phyloP scores from a whole-genome alignment of 2,113 vertebrate genomes.

The Perccottus glenii region DNA sequence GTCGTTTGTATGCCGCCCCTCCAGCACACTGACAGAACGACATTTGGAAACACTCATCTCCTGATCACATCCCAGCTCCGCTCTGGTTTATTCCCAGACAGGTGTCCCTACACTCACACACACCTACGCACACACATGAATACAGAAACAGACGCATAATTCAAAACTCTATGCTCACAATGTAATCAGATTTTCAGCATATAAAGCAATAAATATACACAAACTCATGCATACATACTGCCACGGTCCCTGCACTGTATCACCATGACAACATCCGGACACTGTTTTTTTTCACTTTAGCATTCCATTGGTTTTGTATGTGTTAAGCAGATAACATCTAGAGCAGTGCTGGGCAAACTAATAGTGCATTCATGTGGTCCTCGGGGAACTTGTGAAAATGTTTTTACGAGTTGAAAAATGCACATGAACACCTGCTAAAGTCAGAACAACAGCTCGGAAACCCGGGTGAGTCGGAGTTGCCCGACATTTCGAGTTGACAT shows the following conservation, averaged over 20 bases:
- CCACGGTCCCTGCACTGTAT: background rate
- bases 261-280: too few species aligned
- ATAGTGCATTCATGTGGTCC: too few species aligned
- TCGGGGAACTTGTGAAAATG: too few species aligned
- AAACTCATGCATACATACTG: constrained; percentile 21
- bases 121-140: constrained; percentile 12
- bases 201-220: constrained; percentile 21
- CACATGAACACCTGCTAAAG: too few species aligned
- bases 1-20: constrained; percentile 58
- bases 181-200: constrained; percentile 13
- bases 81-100: constrained; percentile 59
- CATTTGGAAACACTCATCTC: constrained; percentile 66
- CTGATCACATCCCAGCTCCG: constrained; percentile 61
- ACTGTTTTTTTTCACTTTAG: too few species aligned
- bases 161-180: constrained; percentile 32
- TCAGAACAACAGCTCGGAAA: too few species aligned
- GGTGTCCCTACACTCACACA: constrained; percentile 43
- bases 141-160: background rate
- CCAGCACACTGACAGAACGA: constrained; percentile 50
- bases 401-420: too few species aligned
- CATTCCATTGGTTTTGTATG: too few species aligned
- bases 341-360: too few species aligned
- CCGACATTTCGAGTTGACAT: too few species aligned
- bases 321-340: too few species aligned
- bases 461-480: too few species aligned